phyloP scores from a whole-genome alignment of 2,888 invertebrate genomes.

The Lasioglossum zephyrum region DNA sequence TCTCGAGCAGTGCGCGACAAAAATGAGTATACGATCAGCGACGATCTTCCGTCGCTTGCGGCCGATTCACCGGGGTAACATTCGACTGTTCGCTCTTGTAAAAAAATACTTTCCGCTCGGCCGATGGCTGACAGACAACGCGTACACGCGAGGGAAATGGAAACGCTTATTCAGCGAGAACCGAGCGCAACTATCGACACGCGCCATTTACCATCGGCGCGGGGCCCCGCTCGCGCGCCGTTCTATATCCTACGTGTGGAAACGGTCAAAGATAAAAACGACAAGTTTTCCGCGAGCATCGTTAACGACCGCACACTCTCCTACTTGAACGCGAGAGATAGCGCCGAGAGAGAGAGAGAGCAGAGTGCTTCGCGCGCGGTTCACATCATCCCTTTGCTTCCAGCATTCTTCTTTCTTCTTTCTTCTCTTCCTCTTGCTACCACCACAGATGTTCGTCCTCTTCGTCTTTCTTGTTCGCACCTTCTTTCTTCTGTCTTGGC shows the following conservation, averaged over 20 bases:
- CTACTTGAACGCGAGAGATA: slow-evolving; percentile 28
- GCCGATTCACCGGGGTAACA: slow-evolving; percentile 6
- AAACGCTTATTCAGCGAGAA: slow-evolving; percentile 45
- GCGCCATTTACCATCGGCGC: slow-evolving; percentile 61
- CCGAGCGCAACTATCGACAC: slow-evolving; percentile 61
- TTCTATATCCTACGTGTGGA: slow-evolving; percentile 30
- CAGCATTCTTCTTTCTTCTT: neutral
- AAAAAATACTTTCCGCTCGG: slow-evolving; percentile 58
- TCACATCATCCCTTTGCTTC: slow-evolving; percentile 33
- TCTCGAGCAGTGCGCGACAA: slow-evolving; percentile 51
- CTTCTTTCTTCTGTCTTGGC: neutral
- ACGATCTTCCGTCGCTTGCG: neutral
- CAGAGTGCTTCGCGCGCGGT: slow-evolving; percentile 10
- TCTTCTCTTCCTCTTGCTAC: neutral
- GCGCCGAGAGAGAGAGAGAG: neutral
- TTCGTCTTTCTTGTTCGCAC: neutral
- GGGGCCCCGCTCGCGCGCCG: neutral
- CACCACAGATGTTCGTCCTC: neutral
- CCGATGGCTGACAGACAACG: slow-evolving; percentile 38
- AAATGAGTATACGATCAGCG: neutral
- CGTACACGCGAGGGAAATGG: slow-evolving; percentile 29
- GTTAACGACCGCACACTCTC: slow-evolving; percentile 44
- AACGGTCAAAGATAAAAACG: slow-evolving; percentile 37
- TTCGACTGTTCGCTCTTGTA: slow-evolving; percentile 50
- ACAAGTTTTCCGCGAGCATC: slow-evolving; percentile 38